Percentiles rank a stretch among this genome's conserved stretches.
Evolutionary conservation across 2,888 invertebrate species (phyloP).

Genomic region (Caenorhabditis sp.): DNA sequence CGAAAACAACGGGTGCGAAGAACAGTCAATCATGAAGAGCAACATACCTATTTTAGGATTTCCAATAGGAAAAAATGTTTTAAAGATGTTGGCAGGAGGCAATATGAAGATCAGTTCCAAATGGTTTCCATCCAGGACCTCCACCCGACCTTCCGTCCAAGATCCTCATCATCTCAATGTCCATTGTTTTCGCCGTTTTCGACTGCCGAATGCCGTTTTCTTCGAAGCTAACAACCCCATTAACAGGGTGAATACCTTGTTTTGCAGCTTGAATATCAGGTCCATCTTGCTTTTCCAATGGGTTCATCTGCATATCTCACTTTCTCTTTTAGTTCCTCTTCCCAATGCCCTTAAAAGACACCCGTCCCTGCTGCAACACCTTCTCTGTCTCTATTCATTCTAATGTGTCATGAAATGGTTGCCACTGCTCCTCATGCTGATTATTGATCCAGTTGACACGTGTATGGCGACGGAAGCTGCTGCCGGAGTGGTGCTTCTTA

Average conservation of each 20-base stretch:
- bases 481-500: not conserved
- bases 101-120: not conserved
- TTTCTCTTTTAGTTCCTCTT: too few relatives aligned
- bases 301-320: not conserved
- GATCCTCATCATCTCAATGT: not conserved
- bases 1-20: constrained; percentile 2
- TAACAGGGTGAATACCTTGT: constrained; percentile 1
- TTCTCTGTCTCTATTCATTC: not conserved
- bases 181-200: not conserved
- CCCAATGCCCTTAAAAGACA: constrained; percentile 27
- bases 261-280: not conserved
- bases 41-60: constrained; percentile 4
- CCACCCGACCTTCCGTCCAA: not conserved
- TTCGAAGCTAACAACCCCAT: not conserved
- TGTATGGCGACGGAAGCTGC: constrained; percentile 13
- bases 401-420: constrained; percentile 47
- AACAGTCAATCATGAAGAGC: not conserved
- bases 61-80: not conserved
- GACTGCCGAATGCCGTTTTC: not conserved
- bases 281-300: constrained; percentile 6
- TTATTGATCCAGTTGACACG: not conserved
- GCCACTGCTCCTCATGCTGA: not conserved
- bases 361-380: constrained; percentile 9
- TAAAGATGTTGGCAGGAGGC: not conserved
- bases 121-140: not conserved